Evolutionary conservation across 2,797 vertebrate genomes (phyloP), one percentile per base, ranked within the genome.

Genomic region (Chlorospingus flavigularis): DNA sequence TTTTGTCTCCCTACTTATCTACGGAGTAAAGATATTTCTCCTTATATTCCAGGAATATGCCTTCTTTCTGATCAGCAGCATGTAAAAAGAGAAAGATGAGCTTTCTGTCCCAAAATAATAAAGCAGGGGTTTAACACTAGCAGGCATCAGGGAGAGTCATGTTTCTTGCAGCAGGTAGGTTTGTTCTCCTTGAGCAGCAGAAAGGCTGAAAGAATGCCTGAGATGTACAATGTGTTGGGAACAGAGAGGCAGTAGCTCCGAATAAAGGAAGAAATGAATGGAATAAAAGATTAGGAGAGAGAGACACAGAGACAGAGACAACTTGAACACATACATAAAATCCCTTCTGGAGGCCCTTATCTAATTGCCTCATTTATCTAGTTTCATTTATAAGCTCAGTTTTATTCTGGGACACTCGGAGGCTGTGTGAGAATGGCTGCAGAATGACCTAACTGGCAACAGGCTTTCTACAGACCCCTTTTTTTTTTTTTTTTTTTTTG

Each of bases 351-450:
- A 92, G 90, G 89, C 80, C 94, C 85, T 96, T 96, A 96, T 96
- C 85, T 92, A 91, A 91, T 95, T 96, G 93, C 94, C 90, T 92
- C 93, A 94, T 93, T 94, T 89, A 95, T 95, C 95, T 94, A 90
- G 92, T 94, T 96, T 95, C 94, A 97, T 95, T 96, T 96, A 96
- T 92, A 96, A 93, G 93, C 95, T 96, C 94, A 91, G 82, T 96
- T 97, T 97, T 96, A 96, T 97, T 94, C 94, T 93, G 89, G 86
- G 95, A 92, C 87, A 62, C 81, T 96, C 0, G 19, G 95, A 88
- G 93, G 91, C 19, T 94, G 90, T 83, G 88, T 95, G 90, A 95
- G 94, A 96, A 81, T 93, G 90, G 94, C 93, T 95, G 95, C 89
- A 93, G 92, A 92, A 94, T 96, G 94, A 97, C 92, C 94, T 93